Evolutionary conservation across 2,888 invertebrate genomes (phyloP), one percentile per base, ranked within the genome.

Genomic region (Tetragnatha montana): DNA sequence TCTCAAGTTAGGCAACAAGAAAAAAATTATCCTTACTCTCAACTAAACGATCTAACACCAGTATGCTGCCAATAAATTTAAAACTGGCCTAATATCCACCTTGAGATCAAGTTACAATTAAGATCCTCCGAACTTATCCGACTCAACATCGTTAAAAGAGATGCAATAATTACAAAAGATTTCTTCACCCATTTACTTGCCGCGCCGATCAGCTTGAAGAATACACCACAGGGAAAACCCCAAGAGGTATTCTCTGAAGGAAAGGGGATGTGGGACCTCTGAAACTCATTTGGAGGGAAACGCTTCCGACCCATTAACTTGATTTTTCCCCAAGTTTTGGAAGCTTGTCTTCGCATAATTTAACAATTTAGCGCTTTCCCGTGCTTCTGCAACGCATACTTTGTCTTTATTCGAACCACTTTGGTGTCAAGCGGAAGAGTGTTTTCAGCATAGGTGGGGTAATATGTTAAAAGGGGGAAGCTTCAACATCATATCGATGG

Each of bases 281-380:
- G 10, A 60, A 60, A 60, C 60, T 60, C 60, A 60, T 60, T 60
- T 60, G 17, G 12, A 60, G 60, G 60, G 60, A 60, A 35, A 60
- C 17, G 60, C 60, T 60, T 60, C 60, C 60, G 60, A 60, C 60
- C 60, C 60, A 60, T 60, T 60, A 60, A 17, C 60, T 60, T 60
- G 12, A 60, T 60, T 60, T 60, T 60, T 8, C 60, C 60, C 10
- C 8, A 60, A 60, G 60, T 60, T 60, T 60, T 10, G 17, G 14
- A 12, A 17, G 60, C 60, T 10, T 60, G 60, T 60, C 60, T 60
- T 73, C 73, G 73, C 73, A 73, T 73, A 73, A 73, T 73, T 73
- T 73, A 73, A 73, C 73, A 73, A 73, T 73, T 73, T 73, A 21
- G 21, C 22, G 35, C 14, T 73, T 19, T 19, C 12, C 21, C 14